Evolutionary conservation across 2,888 invertebrate species (phyloP).

Genomic region (Crioceris asparagi): DNA sequence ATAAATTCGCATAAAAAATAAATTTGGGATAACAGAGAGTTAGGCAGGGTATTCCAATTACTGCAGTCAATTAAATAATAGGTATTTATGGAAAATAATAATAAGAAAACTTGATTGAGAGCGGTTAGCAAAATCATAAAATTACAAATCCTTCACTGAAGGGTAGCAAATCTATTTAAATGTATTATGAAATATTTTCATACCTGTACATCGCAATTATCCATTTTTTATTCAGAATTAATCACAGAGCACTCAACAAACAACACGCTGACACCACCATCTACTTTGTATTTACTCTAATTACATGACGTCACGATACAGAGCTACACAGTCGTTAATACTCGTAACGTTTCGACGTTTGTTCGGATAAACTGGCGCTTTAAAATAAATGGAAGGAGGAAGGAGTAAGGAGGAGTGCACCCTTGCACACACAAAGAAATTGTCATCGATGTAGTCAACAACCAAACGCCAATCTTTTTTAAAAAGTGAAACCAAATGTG

Average conservation of each 20-base stretch:
- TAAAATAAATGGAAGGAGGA: slow-evolving; percentile 25
- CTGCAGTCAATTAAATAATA: slow-evolving; percentile 18
- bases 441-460: too few species aligned
- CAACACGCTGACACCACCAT: slow-evolving; percentile 53
- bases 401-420: slow-evolving; percentile 7
- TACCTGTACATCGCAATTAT: slow-evolving; percentile 40
- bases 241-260: slow-evolving; percentile 36
- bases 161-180: slow-evolving; percentile 18
- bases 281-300: slow-evolving; percentile 62
- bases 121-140: slow-evolving; percentile 16
- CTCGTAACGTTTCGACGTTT: slow-evolving; percentile 29
- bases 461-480: too few species aligned
- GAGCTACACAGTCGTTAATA: slow-evolving; percentile 29
- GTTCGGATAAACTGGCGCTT: slow-evolving; percentile 31
- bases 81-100: slow-evolving; percentile 25
- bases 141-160: slow-evolving; percentile 19
- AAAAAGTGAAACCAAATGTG: too few species aligned
- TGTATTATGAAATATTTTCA: slow-evolving; percentile 22
- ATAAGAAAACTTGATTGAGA: slow-evolving; percentile 26
- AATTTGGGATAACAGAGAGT: too few species aligned
- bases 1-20: too few species aligned
- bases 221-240: slow-evolving; percentile 37
- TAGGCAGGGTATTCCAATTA: slow-evolving; percentile 1
- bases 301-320: slow-evolving; percentile 56
- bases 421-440: too few species aligned